Base-by-base conservation (phyloP, 2,797 vertebrate species). In the Setipinna tenuifilis region DNA sequence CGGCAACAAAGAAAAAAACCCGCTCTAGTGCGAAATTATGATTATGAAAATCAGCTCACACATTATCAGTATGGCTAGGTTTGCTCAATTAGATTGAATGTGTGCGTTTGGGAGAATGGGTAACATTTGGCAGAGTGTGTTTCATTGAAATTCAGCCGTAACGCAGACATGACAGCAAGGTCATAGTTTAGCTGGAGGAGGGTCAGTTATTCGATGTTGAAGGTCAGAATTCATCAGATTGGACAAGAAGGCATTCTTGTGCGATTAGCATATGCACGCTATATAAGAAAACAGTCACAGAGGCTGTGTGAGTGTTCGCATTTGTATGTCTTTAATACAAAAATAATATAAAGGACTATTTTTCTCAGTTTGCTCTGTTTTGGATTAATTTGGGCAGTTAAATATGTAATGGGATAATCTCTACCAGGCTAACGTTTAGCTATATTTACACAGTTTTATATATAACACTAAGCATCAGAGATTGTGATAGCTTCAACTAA, bases 191-290 rank as follows among this genome's bases (percentile, higher is more conserved):
- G 71, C 71, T 78, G 71, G 71, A 78, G 35, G 16, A 78, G 71
- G 71, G 71, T 78, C 71, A 78, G 25, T 28, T 31, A 31, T 71
- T 71, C 65, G 35, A 11, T 35, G 65, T 6, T 71, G 65, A 71
- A 71, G 65, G 65, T 71, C 65, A 71, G 65, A 71, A 71, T 71
- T 71, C 65, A 71, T 71, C 65, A 78, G 71, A 78, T 44, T 21
- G 28, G 35, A 78, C 31, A 78, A 78, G 31, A 78, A 78, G 71
- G 31, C 71, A 78, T 78, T 78, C 35, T 65, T 65, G n/a, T 25
- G 23, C n/a, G 19, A 78, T 78, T 75, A 78, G 31, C 58, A 59
- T 59, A 21, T 1, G 19, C 19, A 19, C 21, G 58, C 19, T 59
- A 59, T 59, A 11, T 19, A 2, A 59, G 50, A 3, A 54, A 54